These are phyloP conservation scores for Poecilia wingei DNA, from an alignment of 2,797 vertebrate genomes.

Conservation along the genomic window DNA sequence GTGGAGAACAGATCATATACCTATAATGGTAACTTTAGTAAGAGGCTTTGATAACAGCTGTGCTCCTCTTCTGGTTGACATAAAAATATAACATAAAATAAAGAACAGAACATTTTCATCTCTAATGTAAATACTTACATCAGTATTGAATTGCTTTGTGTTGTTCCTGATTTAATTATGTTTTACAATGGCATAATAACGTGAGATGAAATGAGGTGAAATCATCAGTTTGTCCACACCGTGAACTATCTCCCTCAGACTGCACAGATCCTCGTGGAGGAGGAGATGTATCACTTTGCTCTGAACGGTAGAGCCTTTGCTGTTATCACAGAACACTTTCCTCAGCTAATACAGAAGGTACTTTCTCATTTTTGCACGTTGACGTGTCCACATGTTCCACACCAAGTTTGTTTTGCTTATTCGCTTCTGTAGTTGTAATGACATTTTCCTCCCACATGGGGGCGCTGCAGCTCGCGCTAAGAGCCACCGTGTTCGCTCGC, in stretches of 20 bases:
- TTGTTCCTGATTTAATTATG: background rate
- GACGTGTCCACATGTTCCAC: background rate
- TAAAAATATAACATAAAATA: background rate
- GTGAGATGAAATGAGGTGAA: background rate
- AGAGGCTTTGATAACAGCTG: background rate
- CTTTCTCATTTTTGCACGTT: background rate
- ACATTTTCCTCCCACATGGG: conserved; percentile 53
- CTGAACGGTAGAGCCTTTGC: conserved; percentile 92
- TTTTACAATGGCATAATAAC: background rate
- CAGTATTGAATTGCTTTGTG: background rate
- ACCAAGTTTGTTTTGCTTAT: background rate
- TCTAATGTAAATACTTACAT: background rate
- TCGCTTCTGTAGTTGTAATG: conserved; percentile 22
- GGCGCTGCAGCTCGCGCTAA: conserved; percentile 86
- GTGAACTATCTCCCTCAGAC: conserved; percentile 73
- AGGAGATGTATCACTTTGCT: conserved; percentile 88
- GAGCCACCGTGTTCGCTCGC: conserved; percentile 92
- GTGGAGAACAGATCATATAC: background rate
- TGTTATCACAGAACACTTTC: conserved; percentile 93
- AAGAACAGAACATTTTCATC: background rate
- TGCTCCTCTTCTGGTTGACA: background rate
- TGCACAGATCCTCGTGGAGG: conserved; percentile 84
- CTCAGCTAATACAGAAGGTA: conserved; percentile 94
- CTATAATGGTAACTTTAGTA: background rate
- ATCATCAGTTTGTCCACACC: background rate